Base-by-base conservation (phyloP, 1,140 invertebrate genomes). In the Platyscapa corneri region DNA sequence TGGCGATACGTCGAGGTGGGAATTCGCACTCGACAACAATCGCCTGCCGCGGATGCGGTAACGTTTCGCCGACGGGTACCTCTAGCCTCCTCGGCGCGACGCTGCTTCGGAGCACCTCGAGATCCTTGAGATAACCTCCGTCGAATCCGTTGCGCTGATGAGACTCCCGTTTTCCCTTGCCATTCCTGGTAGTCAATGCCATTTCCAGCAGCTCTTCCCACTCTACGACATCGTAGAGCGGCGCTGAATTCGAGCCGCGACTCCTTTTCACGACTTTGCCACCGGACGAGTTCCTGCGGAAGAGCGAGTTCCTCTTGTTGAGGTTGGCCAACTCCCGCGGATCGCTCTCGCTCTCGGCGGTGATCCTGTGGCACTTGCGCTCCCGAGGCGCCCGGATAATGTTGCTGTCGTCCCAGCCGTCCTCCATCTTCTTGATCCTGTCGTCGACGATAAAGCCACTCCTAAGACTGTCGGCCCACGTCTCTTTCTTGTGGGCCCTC, bases 141-240 rank as follows among this genome's bases (percentile, higher is more conserved):
- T 77, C 72, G 23, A 79, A 80, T 75, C 84, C 30, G 56, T 85
- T 82, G 74, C 56, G 67, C 64, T 42, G 37, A 53, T 64, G 53
- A 23, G 77, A 80, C 42, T 74, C 77, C 79, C 86, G 82, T 64
- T 85, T 60, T 39, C 85, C 88, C 86, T 92, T 90, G 72, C 86
- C 88, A 84, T 88, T 88, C 86, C 87, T 88, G 14, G 56, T 67
- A 60, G 75, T 85, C 70, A 86, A 53, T 16, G 67, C 77, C 87
- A 95, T 91, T 85, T 95, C 94, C 82, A 95, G 92, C 65, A 95
- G 89, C 86, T 93, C 92, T 56, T 93, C 91, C 94, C 94, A 95
- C 18, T 94, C 93, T 56, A 94, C 88, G 42, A 88, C 87, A 79
- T 90, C 88, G 79, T 88, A 88, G 37, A 90, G 86, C 64, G 87